phyloP scores from a whole-genome alignment of 2,113 vertebrate genomes.

The Sinocyclocheilus rhinocerous region DNA sequence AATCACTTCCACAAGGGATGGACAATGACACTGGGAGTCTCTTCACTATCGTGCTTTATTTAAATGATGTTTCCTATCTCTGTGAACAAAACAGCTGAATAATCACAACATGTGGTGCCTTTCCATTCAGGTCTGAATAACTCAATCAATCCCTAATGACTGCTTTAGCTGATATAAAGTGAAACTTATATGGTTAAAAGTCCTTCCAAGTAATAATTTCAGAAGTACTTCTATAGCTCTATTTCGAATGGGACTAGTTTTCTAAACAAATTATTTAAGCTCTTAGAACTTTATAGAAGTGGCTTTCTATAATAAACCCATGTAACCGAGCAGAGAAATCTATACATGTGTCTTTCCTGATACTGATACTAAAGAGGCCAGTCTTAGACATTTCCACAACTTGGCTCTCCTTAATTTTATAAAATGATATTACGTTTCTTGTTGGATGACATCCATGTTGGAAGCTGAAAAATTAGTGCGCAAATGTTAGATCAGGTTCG shows the following conservation, averaged over 20 bases:
- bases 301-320: neutral
- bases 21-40: neutral
- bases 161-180: neutral
- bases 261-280: neutral
- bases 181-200: neutral
- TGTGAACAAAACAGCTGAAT: neutral
- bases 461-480: too few relatives aligned
- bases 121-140: neutral
- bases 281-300: neutral
- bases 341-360: neutral
- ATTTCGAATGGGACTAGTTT: neutral
- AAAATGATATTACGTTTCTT: too few relatives aligned
- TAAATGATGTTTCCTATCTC: constrained; percentile 7
- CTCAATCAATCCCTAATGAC: neutral
- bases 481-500: too few relatives aligned
- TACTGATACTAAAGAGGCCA: neutral
- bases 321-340: neutral
- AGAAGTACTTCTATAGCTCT: neutral
- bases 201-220: neutral
- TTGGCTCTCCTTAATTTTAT: neutral
- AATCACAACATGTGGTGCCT: neutral
- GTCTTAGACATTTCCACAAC: neutral
- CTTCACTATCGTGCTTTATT: neutral
- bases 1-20: neutral
- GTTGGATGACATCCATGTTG: too few relatives aligned